A percentile compares a stretch with the other conserved stretches of the same genome.
Conservation (phyloP, 2,888 invertebrate species). For the Syritta pipiens region DNA sequence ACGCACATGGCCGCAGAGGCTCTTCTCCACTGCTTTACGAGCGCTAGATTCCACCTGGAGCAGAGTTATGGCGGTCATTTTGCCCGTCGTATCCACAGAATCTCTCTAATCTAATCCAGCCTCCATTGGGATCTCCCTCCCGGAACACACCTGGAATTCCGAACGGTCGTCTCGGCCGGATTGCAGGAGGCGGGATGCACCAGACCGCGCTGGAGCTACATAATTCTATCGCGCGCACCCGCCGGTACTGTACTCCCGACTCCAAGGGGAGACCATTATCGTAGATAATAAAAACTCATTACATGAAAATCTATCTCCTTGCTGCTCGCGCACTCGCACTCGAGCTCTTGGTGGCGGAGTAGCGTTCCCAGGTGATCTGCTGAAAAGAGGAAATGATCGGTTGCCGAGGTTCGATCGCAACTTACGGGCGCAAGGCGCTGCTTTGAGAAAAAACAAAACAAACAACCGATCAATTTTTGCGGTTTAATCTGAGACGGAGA, state of each 20-base stretch:
- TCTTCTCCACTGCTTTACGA: conserved; percentile 17
- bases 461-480: conserved; percentile 47
- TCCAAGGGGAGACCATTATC: conserved; percentile 45
- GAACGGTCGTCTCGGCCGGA: neutral
- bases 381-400: conserved; percentile 52
- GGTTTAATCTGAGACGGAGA: conserved; percentile 33
- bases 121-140: conserved; percentile 13
- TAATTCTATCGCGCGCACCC: too few relatives aligned
- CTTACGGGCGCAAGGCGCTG: conserved; percentile 4
- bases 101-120: conserved; percentile 54
- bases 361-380: conserved; percentile 19
- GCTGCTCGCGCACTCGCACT: too few relatives aligned
- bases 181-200: conserved; percentile 16
- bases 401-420: conserved; percentile 41
- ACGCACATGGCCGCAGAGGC: conserved; percentile 39
- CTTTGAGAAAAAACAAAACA: conserved; percentile 37
- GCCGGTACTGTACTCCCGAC: neutral
- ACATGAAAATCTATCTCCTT: conserved; percentile 45
- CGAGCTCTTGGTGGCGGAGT: too few relatives aligned
- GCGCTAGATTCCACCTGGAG: conserved; percentile 28
- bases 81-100: conserved; percentile 16
- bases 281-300: conserved; percentile 67
- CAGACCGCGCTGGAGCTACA: too few relatives aligned
- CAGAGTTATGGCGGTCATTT: conserved; percentile 59
- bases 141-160: conserved; percentile 53